A percentile compares a stretch with the other conserved stretches of the same genome.
These are phyloP conservation scores for Bergia puertoricense DNA, from an alignment of 92 coral and sea anemone genomes.

Conservation along the genomic window DNA sequence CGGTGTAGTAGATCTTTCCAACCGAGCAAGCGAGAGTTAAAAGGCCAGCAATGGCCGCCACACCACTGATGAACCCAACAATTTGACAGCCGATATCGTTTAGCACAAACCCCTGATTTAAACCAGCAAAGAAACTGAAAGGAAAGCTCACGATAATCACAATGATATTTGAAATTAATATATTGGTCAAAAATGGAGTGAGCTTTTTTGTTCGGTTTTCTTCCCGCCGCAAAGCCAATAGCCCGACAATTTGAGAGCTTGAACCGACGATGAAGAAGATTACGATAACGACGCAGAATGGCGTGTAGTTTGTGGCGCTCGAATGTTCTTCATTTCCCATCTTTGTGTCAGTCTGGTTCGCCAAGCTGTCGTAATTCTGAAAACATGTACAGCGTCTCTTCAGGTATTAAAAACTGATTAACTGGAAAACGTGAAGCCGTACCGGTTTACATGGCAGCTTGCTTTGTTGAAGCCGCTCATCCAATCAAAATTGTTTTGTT, in stretches of 20 bases:
- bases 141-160: background rate
- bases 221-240: conserved; percentile 3
- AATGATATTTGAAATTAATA: background rate
- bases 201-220: conserved; percentile 26
- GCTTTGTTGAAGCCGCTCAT: background rate
- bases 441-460: background rate
- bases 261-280: conserved; percentile 8
- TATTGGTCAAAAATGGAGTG: background rate
- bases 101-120: background rate
- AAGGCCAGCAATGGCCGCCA: conserved; percentile 2
- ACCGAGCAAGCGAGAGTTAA: background rate
- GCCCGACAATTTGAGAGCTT: background rate
- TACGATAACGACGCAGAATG: background rate
- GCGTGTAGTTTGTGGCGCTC: conserved; percentile 7
- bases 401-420: background rate
- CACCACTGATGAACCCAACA: background rate
- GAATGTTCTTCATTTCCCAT: background rate
- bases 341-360: background rate
- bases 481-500: background rate
- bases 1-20: conserved; percentile 12
- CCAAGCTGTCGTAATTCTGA: background rate
- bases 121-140: conserved; percentile 7
- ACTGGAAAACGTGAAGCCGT: background rate
- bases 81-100: conserved; percentile 4
- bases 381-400: background rate